A percentile compares a stretch with the other conserved stretches of the same genome.
Conservation (phyloP, 92 coral and sea anemone species). For the Actinernus sp. region DNA sequence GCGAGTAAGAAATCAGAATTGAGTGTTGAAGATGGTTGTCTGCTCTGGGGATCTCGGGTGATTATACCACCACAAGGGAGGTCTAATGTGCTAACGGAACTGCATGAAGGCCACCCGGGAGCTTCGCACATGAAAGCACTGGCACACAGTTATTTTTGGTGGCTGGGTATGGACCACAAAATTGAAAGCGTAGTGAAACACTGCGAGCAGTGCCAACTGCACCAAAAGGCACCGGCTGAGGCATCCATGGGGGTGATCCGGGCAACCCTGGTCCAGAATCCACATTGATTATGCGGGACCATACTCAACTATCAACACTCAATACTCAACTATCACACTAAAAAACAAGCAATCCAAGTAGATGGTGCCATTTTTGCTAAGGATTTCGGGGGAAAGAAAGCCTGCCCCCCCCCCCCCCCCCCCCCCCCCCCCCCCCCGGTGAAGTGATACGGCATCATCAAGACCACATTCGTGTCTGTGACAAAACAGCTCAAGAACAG, state of each 20-base stretch:
- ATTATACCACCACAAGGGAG: constrained; percentile 57
- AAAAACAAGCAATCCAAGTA: too few species aligned
- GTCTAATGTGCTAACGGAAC: constrained; percentile 24
- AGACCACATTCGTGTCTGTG: too few species aligned
- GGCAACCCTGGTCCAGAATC: constrained; percentile 31
- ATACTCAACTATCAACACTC: too few species aligned
- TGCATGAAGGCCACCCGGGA: constrained; percentile 65
- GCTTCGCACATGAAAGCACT: constrained; percentile 55
- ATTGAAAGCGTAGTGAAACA: constrained; percentile 5
- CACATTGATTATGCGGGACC: constrained; percentile 56
- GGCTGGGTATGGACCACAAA: constrained; percentile 42
- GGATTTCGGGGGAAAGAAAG: too few species aligned
- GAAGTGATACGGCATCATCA: too few species aligned
- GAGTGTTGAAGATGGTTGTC: constrained; percentile 67
- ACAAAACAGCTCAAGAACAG: too few species aligned
- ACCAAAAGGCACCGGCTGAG: constrained; percentile 19
- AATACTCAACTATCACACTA: too few species aligned
- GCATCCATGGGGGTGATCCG: constrained; percentile 26
- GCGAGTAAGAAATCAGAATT: constrained; percentile 38
- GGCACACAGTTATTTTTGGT: constrained; percentile 44
- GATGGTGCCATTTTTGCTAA: too few species aligned
- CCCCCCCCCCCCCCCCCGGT: too few species aligned
- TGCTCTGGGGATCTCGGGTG: constrained; percentile 61
- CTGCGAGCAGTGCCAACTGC: constrained; percentile 11
- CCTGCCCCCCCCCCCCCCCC: too few species aligned